Base-by-base conservation (phyloP, 2,888 invertebrate genomes). In the Spodoptera exigua region DNA sequence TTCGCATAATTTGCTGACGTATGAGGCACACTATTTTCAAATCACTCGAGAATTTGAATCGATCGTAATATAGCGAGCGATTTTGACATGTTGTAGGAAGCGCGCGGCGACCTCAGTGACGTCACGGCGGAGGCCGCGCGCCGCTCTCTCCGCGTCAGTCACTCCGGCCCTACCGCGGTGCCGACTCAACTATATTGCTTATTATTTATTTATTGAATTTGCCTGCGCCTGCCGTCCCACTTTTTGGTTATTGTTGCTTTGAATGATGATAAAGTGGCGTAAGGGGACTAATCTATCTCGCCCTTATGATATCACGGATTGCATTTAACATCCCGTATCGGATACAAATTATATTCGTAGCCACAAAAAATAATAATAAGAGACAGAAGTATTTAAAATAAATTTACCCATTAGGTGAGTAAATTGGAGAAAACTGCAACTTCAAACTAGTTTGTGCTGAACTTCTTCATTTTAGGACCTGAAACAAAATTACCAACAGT, bases 61-160 rank as follows among this genome's bases (percentile, higher is more conserved):
- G 52, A 72, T 61, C 53, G 66, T 64, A 58, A 59, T 43, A 67
- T 61, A 72, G 67, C 68, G 72, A 70, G 59, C 58, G 77, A 79
- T 80, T 82, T 82, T 83, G 81, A 81, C 80, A 81, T 79, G 59
- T 67, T 52, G 83, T 87, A 88, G 90, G 89, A 90, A 90, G 88
- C 85, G 82, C 62, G 58, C 60, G 51, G 78, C 86, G 90, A 89
- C 91, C 90, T 90, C 83, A 75, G 85, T 89, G 90, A 89, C 90
- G 90, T 88, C 89, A 87, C 46, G 58, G 40, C 62, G 74, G 86
- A 86, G 87, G 89, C 84, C 84, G 74, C 56, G 70, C 86, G 70
- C 86, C 88, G 86, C 89, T 89, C 90, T 89, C 90, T 86, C 87
- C 75, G 65, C 67, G 68, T 66, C 72, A 69, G 68, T 60, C 53